A percentile compares a stretch with the other conserved stretches of the same genome.
phyloP scores from a whole-genome alignment of 2,113 vertebrate genomes.

The Anhinga anhinga region DNA sequence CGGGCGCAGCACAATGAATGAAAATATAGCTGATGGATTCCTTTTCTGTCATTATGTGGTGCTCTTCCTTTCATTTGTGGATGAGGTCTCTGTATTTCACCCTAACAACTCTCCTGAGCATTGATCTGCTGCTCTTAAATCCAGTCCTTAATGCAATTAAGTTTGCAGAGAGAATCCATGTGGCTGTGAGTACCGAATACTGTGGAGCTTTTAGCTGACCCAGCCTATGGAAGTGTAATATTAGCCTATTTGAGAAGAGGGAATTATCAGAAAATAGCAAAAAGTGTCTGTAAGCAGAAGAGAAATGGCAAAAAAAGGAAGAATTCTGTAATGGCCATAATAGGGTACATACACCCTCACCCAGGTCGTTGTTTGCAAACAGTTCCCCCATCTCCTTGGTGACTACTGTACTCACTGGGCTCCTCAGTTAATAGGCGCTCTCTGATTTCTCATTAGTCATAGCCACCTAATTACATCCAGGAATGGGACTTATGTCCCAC shows the following conservation, averaged over 20 bases:
- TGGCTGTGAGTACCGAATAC: neutral
- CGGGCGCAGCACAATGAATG: neutral
- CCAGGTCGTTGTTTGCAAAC: neutral
- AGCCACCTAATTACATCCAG: neutral
- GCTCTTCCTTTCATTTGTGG: neutral
- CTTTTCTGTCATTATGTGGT: neutral
- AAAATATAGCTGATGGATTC: neutral
- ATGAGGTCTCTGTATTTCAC: neutral
- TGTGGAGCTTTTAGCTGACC: neutral
- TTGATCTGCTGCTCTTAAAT: constrained; percentile 11
- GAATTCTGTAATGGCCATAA: neutral
- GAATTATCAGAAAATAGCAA: neutral
- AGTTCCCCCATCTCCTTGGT: neutral
- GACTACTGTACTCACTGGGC: neutral
- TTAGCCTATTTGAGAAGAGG: neutral
- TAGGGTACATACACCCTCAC: neutral
- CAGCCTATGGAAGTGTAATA: neutral
- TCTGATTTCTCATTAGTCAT: neutral
- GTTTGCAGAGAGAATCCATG: neutral
- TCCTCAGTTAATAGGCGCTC: neutral
- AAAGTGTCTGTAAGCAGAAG: neutral
- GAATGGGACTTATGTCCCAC: neutral
- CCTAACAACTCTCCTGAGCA: neutral
- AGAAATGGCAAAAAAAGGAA: neutral
- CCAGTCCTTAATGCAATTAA: neutral